Percentiles rank a stretch among this genome's conserved stretches.
phyloP scores from a whole-genome alignment of 2,888 invertebrate genomes.

The Antheraea assamensis region DNA sequence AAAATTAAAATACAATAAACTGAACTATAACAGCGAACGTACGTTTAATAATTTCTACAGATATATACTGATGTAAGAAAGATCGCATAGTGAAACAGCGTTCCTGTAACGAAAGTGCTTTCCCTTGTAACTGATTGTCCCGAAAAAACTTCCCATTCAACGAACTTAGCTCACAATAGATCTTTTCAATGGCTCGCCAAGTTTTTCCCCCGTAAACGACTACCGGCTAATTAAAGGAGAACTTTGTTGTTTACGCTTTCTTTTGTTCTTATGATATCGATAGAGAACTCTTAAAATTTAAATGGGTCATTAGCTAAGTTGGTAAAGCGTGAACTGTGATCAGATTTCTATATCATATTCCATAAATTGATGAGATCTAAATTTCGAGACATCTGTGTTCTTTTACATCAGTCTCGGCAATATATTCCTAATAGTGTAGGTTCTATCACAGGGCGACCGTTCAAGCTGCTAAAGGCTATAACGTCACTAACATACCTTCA shows the following conservation, averaged over 20 bases:
- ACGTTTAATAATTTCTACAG: background rate
- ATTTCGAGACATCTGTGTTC: too few species aligned
- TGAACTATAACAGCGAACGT: background rate
- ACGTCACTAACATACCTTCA: too few species aligned
- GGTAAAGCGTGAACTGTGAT: conserved; percentile 5
- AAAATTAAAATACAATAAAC: background rate
- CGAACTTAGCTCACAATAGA: conserved; percentile 38
- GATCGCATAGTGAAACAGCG: conserved; percentile 20
- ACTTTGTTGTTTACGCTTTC: conserved; percentile 40
- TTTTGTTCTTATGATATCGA: conserved; percentile 28
- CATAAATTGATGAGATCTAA: too few species aligned
- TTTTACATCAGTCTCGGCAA: too few species aligned
- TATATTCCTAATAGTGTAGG: too few species aligned
- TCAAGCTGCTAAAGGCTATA: too few species aligned
- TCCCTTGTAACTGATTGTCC: conserved; percentile 42
- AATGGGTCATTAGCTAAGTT: background rate
- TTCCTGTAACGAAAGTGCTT: conserved; percentile 44
- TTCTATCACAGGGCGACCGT: too few species aligned
- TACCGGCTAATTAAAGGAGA: conserved; percentile 39
- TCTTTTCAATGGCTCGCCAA: conserved; percentile 34
- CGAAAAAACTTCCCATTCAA: conserved; percentile 42
- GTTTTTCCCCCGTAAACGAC: conserved; percentile 31
- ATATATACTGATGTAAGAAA: background rate
- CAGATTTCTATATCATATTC: too few species aligned
- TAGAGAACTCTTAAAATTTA: background rate